Conservation (phyloP, 2,888 invertebrate species). For the Pristionchus maxplancki region DNA sequence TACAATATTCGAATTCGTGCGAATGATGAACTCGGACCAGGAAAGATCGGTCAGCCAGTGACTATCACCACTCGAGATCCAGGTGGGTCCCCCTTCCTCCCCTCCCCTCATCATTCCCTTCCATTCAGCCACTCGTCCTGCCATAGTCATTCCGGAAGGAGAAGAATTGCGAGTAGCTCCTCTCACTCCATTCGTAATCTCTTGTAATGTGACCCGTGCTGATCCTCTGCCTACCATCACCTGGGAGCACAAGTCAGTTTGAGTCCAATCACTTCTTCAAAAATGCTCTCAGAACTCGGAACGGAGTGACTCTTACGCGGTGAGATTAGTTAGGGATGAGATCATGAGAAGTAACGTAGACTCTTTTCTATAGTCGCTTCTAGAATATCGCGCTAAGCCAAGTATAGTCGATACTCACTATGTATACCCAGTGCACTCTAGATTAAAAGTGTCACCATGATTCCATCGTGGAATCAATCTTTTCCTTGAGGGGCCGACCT, state of each 20-base stretch:
- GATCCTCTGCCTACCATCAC: constrained; percentile 72
- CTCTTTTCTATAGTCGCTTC: not conserved
- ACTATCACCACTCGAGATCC: constrained; percentile 72
- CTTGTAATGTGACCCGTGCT: constrained; percentile 73
- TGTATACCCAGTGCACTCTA: not conserved
- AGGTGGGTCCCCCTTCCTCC: constrained; percentile 50
- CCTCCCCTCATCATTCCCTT: not conserved
- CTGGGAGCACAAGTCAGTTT: constrained; percentile 71
- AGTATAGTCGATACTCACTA: not conserved
- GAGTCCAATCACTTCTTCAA: not conserved
- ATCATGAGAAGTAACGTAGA: not conserved
- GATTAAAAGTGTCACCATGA: not conserved
- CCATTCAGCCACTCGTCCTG: constrained; percentile 69
- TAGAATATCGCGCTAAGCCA: not conserved
- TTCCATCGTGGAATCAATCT: not conserved
- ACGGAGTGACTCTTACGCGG: constrained; percentile 7
- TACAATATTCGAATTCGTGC: constrained; percentile 75
- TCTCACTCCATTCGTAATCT: constrained; percentile 69
- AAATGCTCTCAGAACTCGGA: not conserved
- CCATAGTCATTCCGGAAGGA: constrained; percentile 73
- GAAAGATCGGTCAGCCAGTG: constrained; percentile 73
- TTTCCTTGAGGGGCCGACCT: constrained; percentile 65
- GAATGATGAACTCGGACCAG: constrained; percentile 74
- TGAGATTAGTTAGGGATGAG: not conserved
- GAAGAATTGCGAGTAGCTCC: constrained; percentile 72